Conservation (phyloP, 64 coral and sea anemone genomes). For the Pachyseris speciosa region DNA sequence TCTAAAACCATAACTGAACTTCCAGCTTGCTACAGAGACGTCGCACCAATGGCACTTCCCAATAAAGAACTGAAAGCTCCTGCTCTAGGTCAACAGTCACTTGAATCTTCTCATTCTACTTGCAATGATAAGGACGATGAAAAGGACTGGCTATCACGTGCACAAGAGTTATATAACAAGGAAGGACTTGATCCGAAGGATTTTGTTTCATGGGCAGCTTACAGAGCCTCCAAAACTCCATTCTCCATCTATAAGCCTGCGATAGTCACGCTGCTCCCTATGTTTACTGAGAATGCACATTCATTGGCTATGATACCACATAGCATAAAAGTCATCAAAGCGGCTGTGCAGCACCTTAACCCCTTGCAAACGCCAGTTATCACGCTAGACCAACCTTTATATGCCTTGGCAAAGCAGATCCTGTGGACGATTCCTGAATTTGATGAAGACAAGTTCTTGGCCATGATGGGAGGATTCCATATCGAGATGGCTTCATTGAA, state of each 20-base stretch:
- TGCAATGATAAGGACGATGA: conserved; percentile 1
- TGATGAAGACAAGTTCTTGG: conserved; percentile 30
- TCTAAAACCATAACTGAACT: too few relatives aligned
- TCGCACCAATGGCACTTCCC: neutral
- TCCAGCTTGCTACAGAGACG: too few relatives aligned
- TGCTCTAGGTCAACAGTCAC: neutral
- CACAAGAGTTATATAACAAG: conserved; percentile 14
- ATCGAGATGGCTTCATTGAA: conserved; percentile 53
- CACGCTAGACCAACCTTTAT: conserved; percentile 27
- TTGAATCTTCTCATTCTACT: neutral
- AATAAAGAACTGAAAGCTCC: neutral
- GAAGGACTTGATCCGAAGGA: conserved; percentile 35
- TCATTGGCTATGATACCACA: conserved; percentile 42
- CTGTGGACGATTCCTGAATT: conserved; percentile 43
- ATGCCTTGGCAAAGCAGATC: conserved; percentile 53
- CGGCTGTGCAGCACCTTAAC: conserved; percentile 42
- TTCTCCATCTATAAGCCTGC: conserved; percentile 13
- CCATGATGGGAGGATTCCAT: conserved; percentile 41
- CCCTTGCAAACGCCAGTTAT: conserved; percentile 18
- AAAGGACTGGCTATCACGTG: conserved; percentile 16
- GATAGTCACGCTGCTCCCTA: conserved; percentile 31
- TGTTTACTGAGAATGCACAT: conserved; percentile 67
- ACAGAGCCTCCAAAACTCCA: conserved; percentile 24
- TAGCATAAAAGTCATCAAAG: conserved; percentile 27
- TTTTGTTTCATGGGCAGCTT: conserved; percentile 61